These are phyloP conservation scores for Apostichopus californicus DNA, from an alignment of 35 echinoderm and acorn worm species.

Conservation along the genomic window DNA sequence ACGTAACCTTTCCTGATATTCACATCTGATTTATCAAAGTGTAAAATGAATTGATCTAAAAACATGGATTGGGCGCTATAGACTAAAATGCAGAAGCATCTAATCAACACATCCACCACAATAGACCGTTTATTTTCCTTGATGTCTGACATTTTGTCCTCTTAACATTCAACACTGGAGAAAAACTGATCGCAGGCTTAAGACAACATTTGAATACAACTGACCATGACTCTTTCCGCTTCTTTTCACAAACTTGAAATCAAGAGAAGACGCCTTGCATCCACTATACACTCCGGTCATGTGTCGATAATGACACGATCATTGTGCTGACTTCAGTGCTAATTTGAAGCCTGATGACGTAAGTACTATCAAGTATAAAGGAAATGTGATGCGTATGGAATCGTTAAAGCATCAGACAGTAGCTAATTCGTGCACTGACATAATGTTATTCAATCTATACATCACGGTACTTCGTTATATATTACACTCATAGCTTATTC, in stretches of 20 bases:
- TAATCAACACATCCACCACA: slow-evolving; percentile 13
- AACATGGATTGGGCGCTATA: slow-evolving; percentile 61
- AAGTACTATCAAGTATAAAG: not conserved
- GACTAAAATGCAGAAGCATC: slow-evolving; percentile 10
- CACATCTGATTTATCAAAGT: slow-evolving; percentile 59
- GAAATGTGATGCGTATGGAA: not conserved
- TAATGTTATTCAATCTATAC: no score
- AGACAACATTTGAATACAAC: no score
- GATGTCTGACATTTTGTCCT: slow-evolving; percentile 20
- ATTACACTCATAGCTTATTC: no score
- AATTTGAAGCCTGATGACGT: not conserved
- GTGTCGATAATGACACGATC: not conserved
- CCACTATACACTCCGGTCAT: not conserved
- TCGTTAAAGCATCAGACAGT: not conserved
- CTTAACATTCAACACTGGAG: not conserved
- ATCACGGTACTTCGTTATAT: no score
- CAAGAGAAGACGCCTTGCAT: no score
- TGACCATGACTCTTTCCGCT: no score
- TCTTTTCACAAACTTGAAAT: no score
- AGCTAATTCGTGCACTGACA: no score
- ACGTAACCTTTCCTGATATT: slow-evolving; percentile 68
- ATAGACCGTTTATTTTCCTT: slow-evolving; percentile 36
- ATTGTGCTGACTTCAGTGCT: not conserved
- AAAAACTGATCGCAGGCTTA: no score
- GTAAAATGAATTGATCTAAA: slow-evolving; percentile 70